Base-by-base conservation (phyloP, 2,888 invertebrate species). In the Odontocolon sp. region DNA sequence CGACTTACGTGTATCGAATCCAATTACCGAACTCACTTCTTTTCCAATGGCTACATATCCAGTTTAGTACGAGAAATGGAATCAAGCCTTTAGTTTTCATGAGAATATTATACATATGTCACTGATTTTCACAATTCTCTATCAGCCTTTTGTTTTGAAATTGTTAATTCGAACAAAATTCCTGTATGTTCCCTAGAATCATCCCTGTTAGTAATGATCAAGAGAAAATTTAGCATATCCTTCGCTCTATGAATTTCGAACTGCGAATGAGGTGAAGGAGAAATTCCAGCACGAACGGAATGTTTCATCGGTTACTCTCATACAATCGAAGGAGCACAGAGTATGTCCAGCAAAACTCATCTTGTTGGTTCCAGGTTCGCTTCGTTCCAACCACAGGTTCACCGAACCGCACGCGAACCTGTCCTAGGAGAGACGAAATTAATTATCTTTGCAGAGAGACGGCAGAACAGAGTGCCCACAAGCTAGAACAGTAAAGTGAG, bases 11-110 rank as follows among this genome's bases (percentile, higher is more conserved):
- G 56, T 63, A 74, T 68, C 47, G 61, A 68, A 74, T 74, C 63
- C 14, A 66, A 72, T 66, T 57, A 68, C 68, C 56, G 31, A 56
- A 63, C 67, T 63, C 54, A 33, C 73, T 63, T 68, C 47, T 74
- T 74, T 16, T 4, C 3, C 31, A 31, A 11, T 6, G n/a, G 57
- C 23, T 40, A n/a, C n/a, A n/a, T 47, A 26, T 56, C 21, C 50
- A 26, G 23, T 42, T 33, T 38, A 28, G 23, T 54, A 40, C 56
- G 54, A 63, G 68, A 47, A 57, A 63, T 63, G 63, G 52, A 9
- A 31, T 31, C 11, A 16, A 8, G 31, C 31, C n/a, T n/a, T n/a
- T n/a, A 54, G 5, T 54, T 54, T 2, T 9, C 2, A 2, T 9
- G 28, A 33, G 14, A 36, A 54, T 18, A 33, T 33, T n/a, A n/a